A percentile compares a stretch with the other conserved stretches of the same genome.
Conservation (phyloP, 2,888 invertebrate genomes). For the Acronicta alni region DNA sequence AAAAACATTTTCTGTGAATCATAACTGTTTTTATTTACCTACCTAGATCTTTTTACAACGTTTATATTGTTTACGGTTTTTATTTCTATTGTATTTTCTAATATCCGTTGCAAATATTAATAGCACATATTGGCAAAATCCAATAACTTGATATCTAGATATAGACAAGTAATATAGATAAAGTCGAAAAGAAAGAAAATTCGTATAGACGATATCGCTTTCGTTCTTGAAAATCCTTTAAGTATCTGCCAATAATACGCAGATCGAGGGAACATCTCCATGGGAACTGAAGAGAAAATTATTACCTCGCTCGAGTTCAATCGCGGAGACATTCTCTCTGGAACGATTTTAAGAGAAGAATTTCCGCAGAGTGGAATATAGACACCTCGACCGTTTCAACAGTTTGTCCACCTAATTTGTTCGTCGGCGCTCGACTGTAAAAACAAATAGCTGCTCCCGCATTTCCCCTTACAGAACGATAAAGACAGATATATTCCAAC, state of each 20-base stretch:
- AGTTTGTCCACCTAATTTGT: constrained; percentile 89
- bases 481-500: constrained; percentile 78
- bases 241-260: constrained; percentile 76
- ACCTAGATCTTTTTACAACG: constrained; percentile 7
- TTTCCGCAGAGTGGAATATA: constrained; percentile 83
- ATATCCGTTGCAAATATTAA: constrained; percentile 15
- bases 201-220: constrained; percentile 63
- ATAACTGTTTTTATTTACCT: too few species aligned
- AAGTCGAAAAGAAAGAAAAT: constrained; percentile 45
- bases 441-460: constrained; percentile 86
- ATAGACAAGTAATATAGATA: constrained; percentile 43
- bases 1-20: constrained; percentile 28
- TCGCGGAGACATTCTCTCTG: constrained; percentile 76
- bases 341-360: constrained; percentile 82
- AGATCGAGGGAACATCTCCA: constrained; percentile 75
- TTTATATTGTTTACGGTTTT: constrained; percentile 6
- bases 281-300: constrained; percentile 79
- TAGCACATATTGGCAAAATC: constrained; percentile 29
- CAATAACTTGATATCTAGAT: constrained; percentile 33
- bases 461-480: constrained; percentile 79
- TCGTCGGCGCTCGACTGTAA: constrained; percentile 87
- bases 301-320: constrained; percentile 80
- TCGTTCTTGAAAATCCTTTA: constrained; percentile 71
- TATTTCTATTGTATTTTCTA: constrained; percentile 16
- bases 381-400: constrained; percentile 87